phyloP scores from a whole-genome alignment of 2,888 invertebrate genomes.

The Atrina japonica region DNA sequence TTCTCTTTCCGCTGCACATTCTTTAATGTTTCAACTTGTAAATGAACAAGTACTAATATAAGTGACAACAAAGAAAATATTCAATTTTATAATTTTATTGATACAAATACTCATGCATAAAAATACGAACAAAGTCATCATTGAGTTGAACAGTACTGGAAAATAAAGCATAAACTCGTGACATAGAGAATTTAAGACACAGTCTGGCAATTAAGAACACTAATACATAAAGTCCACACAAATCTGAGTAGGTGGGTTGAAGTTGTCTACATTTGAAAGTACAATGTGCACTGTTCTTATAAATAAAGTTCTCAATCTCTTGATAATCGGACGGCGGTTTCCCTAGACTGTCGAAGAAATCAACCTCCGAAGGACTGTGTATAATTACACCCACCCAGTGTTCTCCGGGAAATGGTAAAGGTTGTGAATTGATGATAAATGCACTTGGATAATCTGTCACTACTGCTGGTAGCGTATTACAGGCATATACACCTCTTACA shows the following conservation, averaged over 20 bases:
- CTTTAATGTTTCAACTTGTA: background rate
- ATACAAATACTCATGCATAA: slow-evolving; percentile 12
- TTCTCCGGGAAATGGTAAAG: slow-evolving; percentile 28
- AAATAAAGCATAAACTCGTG: slow-evolving; percentile 13
- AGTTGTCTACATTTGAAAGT: slow-evolving; percentile 8
- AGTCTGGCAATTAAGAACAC: slow-evolving; percentile 16
- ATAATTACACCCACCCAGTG: slow-evolving; percentile 24
- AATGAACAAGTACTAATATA: slow-evolving; percentile 11
- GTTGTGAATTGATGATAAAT: too few species aligned
- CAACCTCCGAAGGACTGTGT: slow-evolving; percentile 1
- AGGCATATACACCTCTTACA: slow-evolving; percentile 4
- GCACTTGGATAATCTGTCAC: slow-evolving; percentile 6
- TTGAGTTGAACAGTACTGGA: slow-evolving; percentile 1
- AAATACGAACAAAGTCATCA: slow-evolving; percentile 14
- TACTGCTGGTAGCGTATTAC: slow-evolving; percentile 14
- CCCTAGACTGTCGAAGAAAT: slow-evolving; percentile 29
- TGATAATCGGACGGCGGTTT: slow-evolving; percentile 12
- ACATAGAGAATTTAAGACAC: slow-evolving; percentile 6
- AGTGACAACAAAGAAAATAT: background rate
- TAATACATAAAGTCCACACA: slow-evolving; percentile 33
- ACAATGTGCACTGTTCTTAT: slow-evolving; percentile 1
- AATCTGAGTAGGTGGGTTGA: slow-evolving; percentile 14
- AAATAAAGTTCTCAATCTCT: slow-evolving; percentile 7
- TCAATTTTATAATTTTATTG: background rate
- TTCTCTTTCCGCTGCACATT: slow-evolving; percentile 15